Base-by-base conservation (phyloP, 2,797 vertebrate genomes). In the Anguilla megastoma region DNA sequence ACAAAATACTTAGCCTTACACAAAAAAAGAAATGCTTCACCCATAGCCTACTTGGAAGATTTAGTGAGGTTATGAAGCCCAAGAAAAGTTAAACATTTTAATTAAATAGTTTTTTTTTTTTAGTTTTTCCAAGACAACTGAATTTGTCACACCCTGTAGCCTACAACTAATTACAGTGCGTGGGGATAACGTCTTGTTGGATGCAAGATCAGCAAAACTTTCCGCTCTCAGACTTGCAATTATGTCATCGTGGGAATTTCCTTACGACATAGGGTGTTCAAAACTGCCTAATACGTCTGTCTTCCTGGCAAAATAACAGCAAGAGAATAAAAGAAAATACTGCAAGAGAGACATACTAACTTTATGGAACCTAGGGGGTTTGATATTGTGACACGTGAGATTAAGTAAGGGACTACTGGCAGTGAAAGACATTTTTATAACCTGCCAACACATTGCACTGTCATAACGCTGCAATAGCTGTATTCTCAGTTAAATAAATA, bases 191-290 rank as follows among this genome's bases (percentile, higher is more conserved):
- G 9, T 24, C 45, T 82, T 50, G 41, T 45, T 50, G 18, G 9
- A 45, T 82, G 5, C 8, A 79, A 41, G 36, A 79, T 79, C 74
- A 41, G 74, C 74, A 82, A 50, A 45, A 82, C 41, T 48, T 82
- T 48, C 45, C 24, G 24, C n/a, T 86, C 84, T 84, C 30, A 89
- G 85, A 87, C 83, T 33, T 45, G 27, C 66, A 79, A 58, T 89
- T 84, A 56, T 84, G 86, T 86, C 84, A 86, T 76, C 66, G 88
- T 88, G 86, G 82, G 71, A 83, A 86, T 86, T 86, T 87, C 60
- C 82, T 84, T 84, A 63, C 52, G 90, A 58, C 71, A 89, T 27
- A 88, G n/a, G 63, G 74, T 58, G 4, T 52, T 86, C 76, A 71
- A 66, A 88, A 74, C 60, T 6, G 41, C 30, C 56, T 52, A 27